Conservation (phyloP, 1,140 invertebrate genomes). For the Anoplophora glabripennis region DNA sequence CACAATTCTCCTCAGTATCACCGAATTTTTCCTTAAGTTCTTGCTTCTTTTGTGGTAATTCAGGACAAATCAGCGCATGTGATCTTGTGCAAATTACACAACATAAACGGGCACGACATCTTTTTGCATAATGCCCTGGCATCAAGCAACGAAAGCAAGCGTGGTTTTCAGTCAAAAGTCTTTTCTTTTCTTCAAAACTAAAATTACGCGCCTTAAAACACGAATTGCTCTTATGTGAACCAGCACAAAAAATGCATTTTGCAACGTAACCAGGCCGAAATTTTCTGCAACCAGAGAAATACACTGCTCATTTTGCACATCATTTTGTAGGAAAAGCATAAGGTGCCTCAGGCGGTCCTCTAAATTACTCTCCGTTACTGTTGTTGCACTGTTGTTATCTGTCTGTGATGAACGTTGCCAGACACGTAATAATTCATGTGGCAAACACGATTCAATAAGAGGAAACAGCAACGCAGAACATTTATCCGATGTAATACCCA, state of each 20-base stretch:
- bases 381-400: not conserved
- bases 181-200: not conserved
- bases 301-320: constrained; percentile 8
- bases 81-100: not conserved
- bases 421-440: constrained; percentile 1
- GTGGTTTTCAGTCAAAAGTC: not conserved
- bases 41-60: too few relatives aligned
- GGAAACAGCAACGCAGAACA: constrained; percentile 11
- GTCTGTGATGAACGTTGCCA: constrained; percentile 6
- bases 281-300: constrained; percentile 4
- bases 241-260: not conserved
- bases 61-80: not conserved
- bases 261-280: not conserved
- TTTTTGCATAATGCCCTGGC: not conserved
- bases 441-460: constrained; percentile 12
- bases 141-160: not conserved
- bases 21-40: not conserved
- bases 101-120: not conserved
- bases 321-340: constrained; percentile 7
- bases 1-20: not conserved
- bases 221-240: not conserved
- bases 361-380: not conserved
- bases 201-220: not conserved
- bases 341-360: not conserved
- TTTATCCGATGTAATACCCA: constrained; percentile 12